These are phyloP conservation scores for Drosophila flavopinicola DNA, from an alignment of 2,888 invertebrate genomes.

Conservation along the genomic window DNA sequence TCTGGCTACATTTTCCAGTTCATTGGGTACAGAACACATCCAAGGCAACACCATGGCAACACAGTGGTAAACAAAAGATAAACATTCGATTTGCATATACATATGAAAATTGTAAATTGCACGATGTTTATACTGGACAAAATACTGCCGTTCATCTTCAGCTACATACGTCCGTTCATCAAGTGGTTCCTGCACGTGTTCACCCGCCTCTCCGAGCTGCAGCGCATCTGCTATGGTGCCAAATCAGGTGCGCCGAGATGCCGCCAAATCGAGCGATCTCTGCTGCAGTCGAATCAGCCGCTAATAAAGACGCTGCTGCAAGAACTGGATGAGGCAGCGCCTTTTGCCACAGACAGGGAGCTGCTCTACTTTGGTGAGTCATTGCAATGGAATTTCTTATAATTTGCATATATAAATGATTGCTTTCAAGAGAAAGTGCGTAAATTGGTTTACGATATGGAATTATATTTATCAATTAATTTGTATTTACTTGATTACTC, in stretches of 20 bases:
- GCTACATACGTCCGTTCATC: conserved; percentile 92
- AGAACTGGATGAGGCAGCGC: conserved; percentile 86
- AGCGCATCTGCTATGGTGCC: conserved; percentile 94
- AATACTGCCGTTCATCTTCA: conserved; percentile 85
- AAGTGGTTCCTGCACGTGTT: conserved; percentile 95
- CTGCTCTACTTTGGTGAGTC: conserved; percentile 81
- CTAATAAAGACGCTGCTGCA: conserved; percentile 89
- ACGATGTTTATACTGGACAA: conserved; percentile 68
- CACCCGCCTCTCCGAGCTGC: conserved; percentile 95
- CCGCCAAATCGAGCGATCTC: conserved; percentile 90
- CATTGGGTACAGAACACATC: too few relatives aligned
- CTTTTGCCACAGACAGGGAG: conserved; percentile 80
- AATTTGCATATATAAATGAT: too few relatives aligned
- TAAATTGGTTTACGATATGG: too few relatives aligned
- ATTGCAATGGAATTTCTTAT: neutral
- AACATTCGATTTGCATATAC: conserved; percentile 7
- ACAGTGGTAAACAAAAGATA: conserved; percentile 27
- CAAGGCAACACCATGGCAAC: conserved; percentile 50
- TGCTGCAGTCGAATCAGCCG: conserved; percentile 88
- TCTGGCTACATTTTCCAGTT: neutral
- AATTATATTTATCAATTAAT: too few relatives aligned
- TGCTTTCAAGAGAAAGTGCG: too few relatives aligned
- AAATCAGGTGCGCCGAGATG: conserved; percentile 88
- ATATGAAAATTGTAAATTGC: neutral
- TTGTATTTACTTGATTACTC: too few relatives aligned